A percentile compares a stretch with the other conserved stretches of the same genome.
Evolutionary conservation across 2,113 vertebrate genomes (phyloP).

Genomic region (Anguilla rostrata): DNA sequence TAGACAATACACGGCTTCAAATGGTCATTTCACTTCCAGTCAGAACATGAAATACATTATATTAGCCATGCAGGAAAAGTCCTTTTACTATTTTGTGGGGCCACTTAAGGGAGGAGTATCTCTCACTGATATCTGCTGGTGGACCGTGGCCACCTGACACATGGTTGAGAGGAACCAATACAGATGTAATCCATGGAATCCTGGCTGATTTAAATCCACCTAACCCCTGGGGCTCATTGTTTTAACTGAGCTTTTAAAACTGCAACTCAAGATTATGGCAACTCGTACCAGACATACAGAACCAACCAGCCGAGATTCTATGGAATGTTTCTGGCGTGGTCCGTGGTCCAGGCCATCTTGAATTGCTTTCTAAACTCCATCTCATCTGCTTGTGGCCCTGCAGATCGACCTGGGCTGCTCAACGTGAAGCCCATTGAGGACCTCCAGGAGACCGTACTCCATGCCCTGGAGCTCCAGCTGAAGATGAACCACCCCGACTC

Average conservation of each 20-base stretch:
- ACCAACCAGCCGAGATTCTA: neutral
- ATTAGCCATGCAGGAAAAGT: too few relatives aligned
- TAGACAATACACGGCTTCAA: too few relatives aligned
- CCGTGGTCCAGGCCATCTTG: neutral
- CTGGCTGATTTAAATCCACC: too few relatives aligned
- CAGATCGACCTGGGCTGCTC: slow-evolving; percentile 93
- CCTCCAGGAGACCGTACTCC: slow-evolving; percentile 92
- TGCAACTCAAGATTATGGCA: neutral
- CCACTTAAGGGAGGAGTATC: neutral
- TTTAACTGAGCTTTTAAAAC: neutral
- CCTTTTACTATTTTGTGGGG: too few relatives aligned
- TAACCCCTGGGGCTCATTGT: too few relatives aligned
- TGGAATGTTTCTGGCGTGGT: too few relatives aligned
- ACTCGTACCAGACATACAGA: neutral
- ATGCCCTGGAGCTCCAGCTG: slow-evolving; percentile 93
- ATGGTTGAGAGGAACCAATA: too few relatives aligned
- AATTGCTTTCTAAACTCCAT: neutral
- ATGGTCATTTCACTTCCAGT: too few relatives aligned
- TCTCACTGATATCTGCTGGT: neutral
- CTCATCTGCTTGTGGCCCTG: neutral
- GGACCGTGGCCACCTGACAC: neutral
- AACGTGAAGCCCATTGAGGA: slow-evolving; percentile 96
- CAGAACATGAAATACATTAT: too few relatives aligned
- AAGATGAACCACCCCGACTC: slow-evolving; percentile 93
- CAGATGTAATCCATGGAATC: too few relatives aligned